Conservation (phyloP, 2,797 vertebrate species). For the Phataginus tetradactyla region DNA sequence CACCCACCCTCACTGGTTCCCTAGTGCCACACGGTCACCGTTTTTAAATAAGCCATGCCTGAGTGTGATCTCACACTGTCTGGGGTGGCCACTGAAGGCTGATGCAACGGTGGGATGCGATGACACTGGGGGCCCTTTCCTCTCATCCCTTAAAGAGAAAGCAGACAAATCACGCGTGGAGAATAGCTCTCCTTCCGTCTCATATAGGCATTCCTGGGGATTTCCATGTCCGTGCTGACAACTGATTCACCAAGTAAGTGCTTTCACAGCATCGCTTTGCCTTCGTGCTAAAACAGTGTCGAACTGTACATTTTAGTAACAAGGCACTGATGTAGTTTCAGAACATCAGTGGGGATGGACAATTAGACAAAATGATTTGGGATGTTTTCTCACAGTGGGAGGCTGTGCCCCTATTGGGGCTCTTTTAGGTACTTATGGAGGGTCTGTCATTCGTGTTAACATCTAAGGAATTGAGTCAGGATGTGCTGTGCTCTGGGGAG, state of each 20-base stretch:
- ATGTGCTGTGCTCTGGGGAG: background rate
- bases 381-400: background rate
- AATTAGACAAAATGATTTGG: background rate
- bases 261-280: background rate
- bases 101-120: accelerated
- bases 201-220: background rate
- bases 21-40: background rate
- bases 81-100: background rate
- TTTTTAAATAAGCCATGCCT: background rate
- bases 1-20: background rate
- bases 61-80: background rate
- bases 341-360: background rate
- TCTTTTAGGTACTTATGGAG: background rate
- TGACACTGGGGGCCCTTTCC: background rate
- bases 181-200: background rate
- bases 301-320: background rate
- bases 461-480: background rate
- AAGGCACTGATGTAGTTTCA: background rate
- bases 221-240: background rate
- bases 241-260: background rate
- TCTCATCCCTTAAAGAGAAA: background rate
- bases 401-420: background rate
- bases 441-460: background rate
- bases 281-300: background rate
- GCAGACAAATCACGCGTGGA: background rate